phyloP scores from a whole-genome alignment of 2,113 vertebrate genomes.

The Struthio camelus region DNA sequence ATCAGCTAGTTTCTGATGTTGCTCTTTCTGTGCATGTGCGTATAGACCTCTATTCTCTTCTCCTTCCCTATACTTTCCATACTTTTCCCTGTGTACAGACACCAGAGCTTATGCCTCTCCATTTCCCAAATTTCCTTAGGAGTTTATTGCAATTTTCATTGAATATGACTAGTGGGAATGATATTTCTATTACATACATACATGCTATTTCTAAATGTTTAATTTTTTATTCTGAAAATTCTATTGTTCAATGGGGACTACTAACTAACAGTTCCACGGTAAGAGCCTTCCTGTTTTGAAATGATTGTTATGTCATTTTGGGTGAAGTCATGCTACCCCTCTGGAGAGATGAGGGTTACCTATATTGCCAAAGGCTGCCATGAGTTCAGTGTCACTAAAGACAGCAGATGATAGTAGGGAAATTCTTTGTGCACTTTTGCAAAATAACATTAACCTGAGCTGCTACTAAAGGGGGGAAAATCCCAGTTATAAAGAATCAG shows the following conservation, averaged over 20 bases:
- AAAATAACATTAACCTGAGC: neutral
- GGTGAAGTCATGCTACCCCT: neutral
- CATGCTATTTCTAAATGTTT: neutral
- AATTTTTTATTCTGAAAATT: neutral
- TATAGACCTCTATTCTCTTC: neutral
- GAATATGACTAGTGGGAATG: neutral
- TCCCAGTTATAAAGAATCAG: neutral
- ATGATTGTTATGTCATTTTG: neutral
- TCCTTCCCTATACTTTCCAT: neutral
- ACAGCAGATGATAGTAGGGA: neutral
- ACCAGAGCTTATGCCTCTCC: neutral
- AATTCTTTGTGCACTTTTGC: neutral
- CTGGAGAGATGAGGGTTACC: neutral
- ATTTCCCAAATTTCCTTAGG: neutral
- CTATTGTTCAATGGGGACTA: neutral
- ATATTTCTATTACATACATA: neutral
- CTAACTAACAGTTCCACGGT: neutral
- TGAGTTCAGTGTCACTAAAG: neutral
- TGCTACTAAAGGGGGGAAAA: neutral
- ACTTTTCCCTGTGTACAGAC: neutral
- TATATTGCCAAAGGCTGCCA: neutral
- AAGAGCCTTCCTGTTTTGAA: neutral
- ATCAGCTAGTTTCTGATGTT: neutral
- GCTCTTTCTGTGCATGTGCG: neutral
- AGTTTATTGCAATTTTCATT: neutral